Percentiles rank a stretch among this genome's conserved stretches.
phyloP scores from a whole-genome alignment of 2,888 invertebrate species.

The Lydus trimaculatus region DNA sequence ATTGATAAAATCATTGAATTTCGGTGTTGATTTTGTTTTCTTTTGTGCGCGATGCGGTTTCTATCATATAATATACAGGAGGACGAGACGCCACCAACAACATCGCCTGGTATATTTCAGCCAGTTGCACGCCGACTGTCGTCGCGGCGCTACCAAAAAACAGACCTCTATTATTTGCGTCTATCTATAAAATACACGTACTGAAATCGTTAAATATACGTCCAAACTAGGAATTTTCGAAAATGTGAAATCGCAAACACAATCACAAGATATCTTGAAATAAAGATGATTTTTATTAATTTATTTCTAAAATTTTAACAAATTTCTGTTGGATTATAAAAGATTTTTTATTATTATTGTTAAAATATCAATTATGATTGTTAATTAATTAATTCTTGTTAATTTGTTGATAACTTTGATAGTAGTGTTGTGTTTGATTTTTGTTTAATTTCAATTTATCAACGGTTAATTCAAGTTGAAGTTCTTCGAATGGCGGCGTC shows the following conservation, averaged over 20 bases:
- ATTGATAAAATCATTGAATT: slow-evolving; percentile 4
- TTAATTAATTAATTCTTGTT: not conserved
- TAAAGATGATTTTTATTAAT: too few species aligned
- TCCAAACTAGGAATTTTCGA: not conserved
- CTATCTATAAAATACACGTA: not conserved
- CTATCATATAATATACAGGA: too few species aligned
- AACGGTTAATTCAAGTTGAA: not conserved
- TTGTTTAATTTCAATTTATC: not conserved
- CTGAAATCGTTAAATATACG: slow-evolving; percentile 7
- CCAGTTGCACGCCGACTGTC: slow-evolving; percentile 50
- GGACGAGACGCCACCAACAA: slow-evolving; percentile 32
- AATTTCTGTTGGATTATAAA: not conserved
- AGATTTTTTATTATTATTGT: not conserved
- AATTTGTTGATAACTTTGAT: slow-evolving; percentile 16
- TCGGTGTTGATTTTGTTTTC: not conserved
- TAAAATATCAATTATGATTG: not conserved
- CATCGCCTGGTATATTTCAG: slow-evolving; percentile 20
- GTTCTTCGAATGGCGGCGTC: slow-evolving; percentile 34
- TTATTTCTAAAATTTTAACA: not conserved
- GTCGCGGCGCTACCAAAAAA: slow-evolving; percentile 42
- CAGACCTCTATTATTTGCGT: not conserved
- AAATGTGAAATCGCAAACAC: not conserved
- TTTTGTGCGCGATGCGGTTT: slow-evolving; percentile 18
- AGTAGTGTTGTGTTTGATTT: not conserved
- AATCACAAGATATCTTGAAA: too few species aligned